A percentile compares a stretch with the other conserved stretches of the same genome.
phyloP scores from a whole-genome alignment of 2,113 vertebrate species.

The Macrotus californicus region DNA sequence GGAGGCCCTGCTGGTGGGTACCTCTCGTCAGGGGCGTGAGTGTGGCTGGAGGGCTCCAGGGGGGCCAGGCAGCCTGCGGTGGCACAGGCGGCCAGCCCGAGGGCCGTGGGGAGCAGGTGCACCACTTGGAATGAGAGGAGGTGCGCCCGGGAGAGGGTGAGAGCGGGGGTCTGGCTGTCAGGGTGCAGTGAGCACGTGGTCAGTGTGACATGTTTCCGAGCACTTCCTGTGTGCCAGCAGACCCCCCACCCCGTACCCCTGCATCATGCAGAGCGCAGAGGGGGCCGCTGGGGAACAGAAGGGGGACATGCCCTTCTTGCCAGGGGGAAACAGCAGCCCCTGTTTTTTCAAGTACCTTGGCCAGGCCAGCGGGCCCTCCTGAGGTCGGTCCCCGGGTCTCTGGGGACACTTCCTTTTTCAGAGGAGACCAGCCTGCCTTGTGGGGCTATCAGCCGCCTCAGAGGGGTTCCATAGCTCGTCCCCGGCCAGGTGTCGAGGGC shows the following conservation, averaged over 20 bases:
- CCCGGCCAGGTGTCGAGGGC: background rate
- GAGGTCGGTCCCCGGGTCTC: accelerated
- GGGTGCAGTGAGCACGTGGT: background rate
- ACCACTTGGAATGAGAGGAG: background rate
- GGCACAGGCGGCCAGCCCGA: background rate
- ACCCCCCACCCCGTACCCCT: too few relatives aligned
- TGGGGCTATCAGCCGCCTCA: accelerated
- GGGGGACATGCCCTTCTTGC: background rate
- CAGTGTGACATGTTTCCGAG: background rate
- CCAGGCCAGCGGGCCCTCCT: background rate
- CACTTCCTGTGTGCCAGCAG: background rate
- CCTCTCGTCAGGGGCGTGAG: too few relatives aligned
- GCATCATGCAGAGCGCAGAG: background rate
- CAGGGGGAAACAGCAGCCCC: background rate
- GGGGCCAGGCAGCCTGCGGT: accelerated
- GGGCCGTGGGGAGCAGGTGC: background rate
- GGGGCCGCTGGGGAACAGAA: background rate
- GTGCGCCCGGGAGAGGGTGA: background rate
- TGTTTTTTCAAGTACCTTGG: background rate
- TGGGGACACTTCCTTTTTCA: background rate
- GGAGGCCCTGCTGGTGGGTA: background rate
- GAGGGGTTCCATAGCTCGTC: background rate
- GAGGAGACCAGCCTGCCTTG: background rate
- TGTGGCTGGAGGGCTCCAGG: background rate
- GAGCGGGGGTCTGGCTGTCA: background rate